A percentile compares a stretch with the other conserved stretches of the same genome.
phyloP scores from a whole-genome alignment of 2,797 vertebrate species.

The Gymnothorax javanicus region DNA sequence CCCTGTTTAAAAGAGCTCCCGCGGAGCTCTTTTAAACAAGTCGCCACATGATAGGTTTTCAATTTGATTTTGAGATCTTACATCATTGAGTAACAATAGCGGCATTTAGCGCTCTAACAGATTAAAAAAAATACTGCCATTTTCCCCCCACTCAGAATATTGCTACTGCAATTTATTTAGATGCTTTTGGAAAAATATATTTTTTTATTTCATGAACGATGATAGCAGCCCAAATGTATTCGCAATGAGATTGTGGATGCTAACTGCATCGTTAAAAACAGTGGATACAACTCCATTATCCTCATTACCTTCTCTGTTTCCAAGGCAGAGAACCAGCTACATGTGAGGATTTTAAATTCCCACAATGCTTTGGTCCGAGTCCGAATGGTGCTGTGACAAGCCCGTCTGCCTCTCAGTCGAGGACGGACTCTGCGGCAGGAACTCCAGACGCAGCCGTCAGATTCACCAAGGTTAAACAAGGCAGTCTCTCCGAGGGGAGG shows the following conservation, averaged over 20 bases:
- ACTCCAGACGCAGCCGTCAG: background rate
- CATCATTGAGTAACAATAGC: no score
- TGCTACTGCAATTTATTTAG: background rate
- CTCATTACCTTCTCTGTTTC: background rate
- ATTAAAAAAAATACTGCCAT: background rate
- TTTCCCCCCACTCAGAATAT: background rate
- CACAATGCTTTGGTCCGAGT: background rate
- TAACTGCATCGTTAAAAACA: background rate
- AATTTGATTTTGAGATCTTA: no score
- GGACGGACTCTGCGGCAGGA: background rate
- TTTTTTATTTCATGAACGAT: background rate
- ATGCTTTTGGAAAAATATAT: background rate
- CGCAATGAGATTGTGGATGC: background rate
- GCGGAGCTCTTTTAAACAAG: no score
- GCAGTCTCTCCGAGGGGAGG: background rate
- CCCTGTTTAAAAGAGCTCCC: no score
- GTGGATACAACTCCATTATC: background rate
- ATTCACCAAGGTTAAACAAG: conserved; percentile 20
- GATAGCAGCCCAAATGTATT: background rate
- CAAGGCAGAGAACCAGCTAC: background rate
- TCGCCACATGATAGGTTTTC: no score
- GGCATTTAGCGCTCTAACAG: no score
- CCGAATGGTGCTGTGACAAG: background rate
- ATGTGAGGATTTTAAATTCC: background rate
- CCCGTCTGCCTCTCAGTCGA: background rate